A percentile compares a stretch with the other conserved stretches of the same genome.
Conservation (phyloP, 2,113 vertebrate genomes). For the Phrynosoma platyrhinos region DNA sequence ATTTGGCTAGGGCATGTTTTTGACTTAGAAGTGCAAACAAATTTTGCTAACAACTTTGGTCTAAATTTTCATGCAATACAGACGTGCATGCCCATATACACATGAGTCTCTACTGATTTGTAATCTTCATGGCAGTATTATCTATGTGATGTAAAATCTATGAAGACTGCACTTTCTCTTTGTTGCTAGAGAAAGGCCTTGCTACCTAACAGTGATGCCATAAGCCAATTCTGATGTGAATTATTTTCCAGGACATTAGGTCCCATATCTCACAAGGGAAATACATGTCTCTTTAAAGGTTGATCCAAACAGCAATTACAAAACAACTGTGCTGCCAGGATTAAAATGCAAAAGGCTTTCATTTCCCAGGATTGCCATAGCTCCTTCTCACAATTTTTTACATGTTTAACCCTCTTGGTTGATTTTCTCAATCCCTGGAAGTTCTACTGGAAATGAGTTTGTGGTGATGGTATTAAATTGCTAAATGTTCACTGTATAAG, state of each 20-base stretch:
- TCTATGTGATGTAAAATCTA: neutral
- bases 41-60: neutral
- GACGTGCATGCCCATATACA: fast-evolving
- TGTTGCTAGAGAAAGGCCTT: neutral
- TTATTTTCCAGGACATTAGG: neutral
- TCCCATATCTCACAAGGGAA: neutral
- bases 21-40: neutral
- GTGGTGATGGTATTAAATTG: neutral
- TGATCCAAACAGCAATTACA: neutral
- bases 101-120: fast-evolving
- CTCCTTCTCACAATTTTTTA: constrained; percentile 58
- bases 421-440: constrained; percentile 38
- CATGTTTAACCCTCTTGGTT: constrained; percentile 23
- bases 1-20: neutral
- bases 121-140: fast-evolving
- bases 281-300: neutral
- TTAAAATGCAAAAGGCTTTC: constrained; percentile 54
- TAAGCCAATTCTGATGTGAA: constrained; percentile 17
- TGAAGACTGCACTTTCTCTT: neutral
- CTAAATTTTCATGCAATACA: neutral
- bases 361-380: constrained; percentile 70
- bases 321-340: constrained; percentile 6
- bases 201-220: neutral
- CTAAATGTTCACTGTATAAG: constrained; percentile 11
- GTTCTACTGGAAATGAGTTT: neutral